These are phyloP conservation scores for Pica pica DNA, from an alignment of 2,113 vertebrate species.

Conservation along the genomic window DNA sequence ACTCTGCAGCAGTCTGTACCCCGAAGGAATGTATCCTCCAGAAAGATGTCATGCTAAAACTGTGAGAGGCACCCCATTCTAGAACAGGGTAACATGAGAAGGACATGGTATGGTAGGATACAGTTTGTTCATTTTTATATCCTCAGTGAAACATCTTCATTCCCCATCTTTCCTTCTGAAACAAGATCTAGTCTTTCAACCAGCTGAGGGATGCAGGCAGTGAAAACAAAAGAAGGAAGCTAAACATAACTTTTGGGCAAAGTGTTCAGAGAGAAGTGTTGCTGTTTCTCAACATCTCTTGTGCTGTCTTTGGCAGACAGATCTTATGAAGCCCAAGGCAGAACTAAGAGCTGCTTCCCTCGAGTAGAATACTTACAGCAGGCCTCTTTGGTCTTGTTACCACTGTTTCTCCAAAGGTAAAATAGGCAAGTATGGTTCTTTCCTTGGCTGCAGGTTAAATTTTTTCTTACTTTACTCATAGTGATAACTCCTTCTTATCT, in stretches of 20 bases:
- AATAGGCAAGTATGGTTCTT: not conserved
- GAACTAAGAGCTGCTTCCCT: not conserved
- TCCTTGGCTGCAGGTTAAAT: not conserved
- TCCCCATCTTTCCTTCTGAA: not conserved
- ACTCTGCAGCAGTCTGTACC: rapidly evolving
- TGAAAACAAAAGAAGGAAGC: not conserved
- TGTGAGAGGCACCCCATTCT: rapidly evolving
- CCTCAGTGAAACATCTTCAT: not conserved
- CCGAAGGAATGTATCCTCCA: not conserved
- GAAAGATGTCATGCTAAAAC: not conserved
- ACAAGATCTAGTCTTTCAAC: not conserved
- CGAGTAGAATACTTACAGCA: not conserved
- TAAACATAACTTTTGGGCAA: not conserved
- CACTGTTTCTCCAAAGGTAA: not conserved
- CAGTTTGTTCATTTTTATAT: not conserved
- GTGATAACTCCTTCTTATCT: not conserved
- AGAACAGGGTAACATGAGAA: not conserved
- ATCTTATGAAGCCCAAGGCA: not conserved
- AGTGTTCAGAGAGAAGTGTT: not conserved
- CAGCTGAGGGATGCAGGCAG: not conserved
- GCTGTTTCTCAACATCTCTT: not conserved
- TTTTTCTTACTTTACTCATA: not conserved
- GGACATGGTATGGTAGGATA: not conserved
- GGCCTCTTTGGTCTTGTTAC: not conserved
- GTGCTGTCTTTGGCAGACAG: not conserved